Base-by-base conservation (phyloP, 23 tunicate species). In the Corella eumyota region DNA sequence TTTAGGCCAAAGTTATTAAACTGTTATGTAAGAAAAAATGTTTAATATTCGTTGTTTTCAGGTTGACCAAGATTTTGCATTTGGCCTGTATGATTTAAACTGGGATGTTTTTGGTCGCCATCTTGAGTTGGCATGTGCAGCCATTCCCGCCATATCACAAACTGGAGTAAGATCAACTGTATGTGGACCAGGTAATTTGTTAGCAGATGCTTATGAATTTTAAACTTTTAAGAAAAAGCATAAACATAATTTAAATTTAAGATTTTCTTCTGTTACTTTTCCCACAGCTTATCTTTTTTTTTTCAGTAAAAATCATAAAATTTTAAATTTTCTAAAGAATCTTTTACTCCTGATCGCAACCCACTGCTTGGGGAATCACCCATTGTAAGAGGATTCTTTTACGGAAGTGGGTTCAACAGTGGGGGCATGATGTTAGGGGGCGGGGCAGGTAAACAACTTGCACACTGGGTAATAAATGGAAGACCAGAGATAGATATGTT, bases 61-160 rank as follows among this genome's bases (percentile, higher is more conserved):
- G 92, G 92, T 83, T 2, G 81, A 75, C 26, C 44, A 50, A 13
- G 73, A 83, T 50, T 83, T 83, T 62, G 79, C 92, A 0, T 83
- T 83, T 47, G 92, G 92, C 24, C 58, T 83, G 3, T 83, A 76
- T 50, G 81, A 74, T 51, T 62, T 83, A 53, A 81, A 83, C 49
- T 83, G 92, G 92, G 92, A 83, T 61, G 92, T 83, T 30, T 83
- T 83, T 45, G 79, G 81, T 6, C 81, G 79, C 61, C 92, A 83
- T 38, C 37, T 83, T 21, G 76, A 74, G 50, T 24, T 69, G 4
- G 92, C 81, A 4, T 83, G 81, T 47, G 56, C 59, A 30, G 19
- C 60, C 19, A 38, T 74, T 25, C 92, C 92, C 0, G 59, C 58
- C 33, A 62, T 83, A 11, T 63, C 50, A 27, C 31, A 83, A 32